Evolutionary conservation across 2,113 vertebrate species (phyloP).

Genomic region (Aleadryas rufinucha): DNA sequence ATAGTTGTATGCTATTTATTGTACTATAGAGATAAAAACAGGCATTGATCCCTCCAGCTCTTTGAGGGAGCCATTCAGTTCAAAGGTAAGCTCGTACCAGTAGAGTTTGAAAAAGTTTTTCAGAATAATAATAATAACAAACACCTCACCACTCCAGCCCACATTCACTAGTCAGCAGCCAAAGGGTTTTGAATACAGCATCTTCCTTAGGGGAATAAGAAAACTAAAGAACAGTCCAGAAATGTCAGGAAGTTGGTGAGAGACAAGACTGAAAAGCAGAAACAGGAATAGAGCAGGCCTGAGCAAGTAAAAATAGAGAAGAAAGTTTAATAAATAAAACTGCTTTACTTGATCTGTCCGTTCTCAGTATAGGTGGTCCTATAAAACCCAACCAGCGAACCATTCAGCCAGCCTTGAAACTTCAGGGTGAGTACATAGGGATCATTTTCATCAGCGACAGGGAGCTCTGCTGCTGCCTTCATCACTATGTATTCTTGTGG

Average conservation of each 20-base stretch:
- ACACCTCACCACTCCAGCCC: neutral
- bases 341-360: conserved; percentile 77
- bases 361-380: conserved; percentile 85
- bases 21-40: neutral
- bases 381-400: conserved; percentile 95
- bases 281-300: neutral
- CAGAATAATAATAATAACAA: neutral
- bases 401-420: conserved; percentile 89
- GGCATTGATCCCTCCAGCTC: neutral
- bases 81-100: neutral
- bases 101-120: neutral
- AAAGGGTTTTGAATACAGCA: neutral
- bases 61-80: neutral
- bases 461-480: conserved; percentile 69
- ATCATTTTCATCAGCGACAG: neutral
- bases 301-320: neutral
- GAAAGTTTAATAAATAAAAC: neutral
- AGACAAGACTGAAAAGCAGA: neutral
- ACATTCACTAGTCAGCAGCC: neutral
- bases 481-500: conserved; percentile 87
- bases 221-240: conserved; percentile 11
- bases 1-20: neutral
- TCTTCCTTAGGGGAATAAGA: neutral
- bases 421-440: conserved; percentile 81
- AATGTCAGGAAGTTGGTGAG: neutral